Evolutionary conservation across 1,140 invertebrate genomes (phyloP), one percentile per base, ranked within the genome.

Genomic region (Choristoneura fumiferana): DNA sequence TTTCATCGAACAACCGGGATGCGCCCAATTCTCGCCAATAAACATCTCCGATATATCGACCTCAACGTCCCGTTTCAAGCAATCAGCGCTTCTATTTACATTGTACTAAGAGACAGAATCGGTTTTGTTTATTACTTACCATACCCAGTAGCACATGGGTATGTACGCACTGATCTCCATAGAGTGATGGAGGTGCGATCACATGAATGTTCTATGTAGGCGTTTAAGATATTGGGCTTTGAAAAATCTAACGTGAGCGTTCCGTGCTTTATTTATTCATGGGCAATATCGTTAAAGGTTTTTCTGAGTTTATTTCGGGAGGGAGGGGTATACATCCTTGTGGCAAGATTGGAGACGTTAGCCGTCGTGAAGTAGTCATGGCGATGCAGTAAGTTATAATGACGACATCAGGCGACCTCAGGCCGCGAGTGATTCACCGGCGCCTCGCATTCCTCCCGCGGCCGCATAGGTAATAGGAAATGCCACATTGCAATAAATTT

Each of bases 1-100:
- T 84, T 82, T 76, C 72, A 76, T 72, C 67, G 72, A 76, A 79
- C 81, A 82, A 78, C 81, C 84, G 84, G 84, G 84, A 87, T 83
- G 82, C 81, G 75, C 82, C 81, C 79, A 85, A 87, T 87, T 87
- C 78, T 78, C 71, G 74, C 78, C 79, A 87, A 87, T 87, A 82
- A 84, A 82, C 78, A 73, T 71, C 73, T 78, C 73, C 63, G 70
- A 71, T 73, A 68, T 76, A 80, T 80, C 76, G 72, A 71, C 76
- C 62, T 71, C 71, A 76, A 63, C 49, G 40, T 62, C 56, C 58
- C 52, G 56, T 54, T 54, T 62, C 74, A 69, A 37, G 54, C 80
- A 60, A 83, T 78, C 69, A 62, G 67, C 71, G 73, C 73, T 67
- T 74, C 68, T 81, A 78, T 68, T 60, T 14, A 49, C 52, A 15